Base-by-base conservation (phyloP, 2,888 invertebrate species). In the Uropetala carovei region DNA sequence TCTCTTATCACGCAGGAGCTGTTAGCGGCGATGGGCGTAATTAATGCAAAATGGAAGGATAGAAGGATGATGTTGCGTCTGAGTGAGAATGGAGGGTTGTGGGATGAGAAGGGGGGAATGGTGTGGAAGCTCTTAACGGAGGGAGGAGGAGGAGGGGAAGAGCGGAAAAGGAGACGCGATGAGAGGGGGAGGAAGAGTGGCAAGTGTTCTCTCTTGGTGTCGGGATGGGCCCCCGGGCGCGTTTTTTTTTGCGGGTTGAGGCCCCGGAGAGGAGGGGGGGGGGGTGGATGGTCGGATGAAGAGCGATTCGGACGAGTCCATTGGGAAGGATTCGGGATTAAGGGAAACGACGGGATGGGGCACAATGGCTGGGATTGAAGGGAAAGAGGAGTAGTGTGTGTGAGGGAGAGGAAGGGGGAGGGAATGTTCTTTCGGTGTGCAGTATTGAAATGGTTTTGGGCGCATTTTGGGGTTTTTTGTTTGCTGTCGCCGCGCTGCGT, bases 401-500 rank as follows among this genome's bases (percentile, higher is more conserved):
- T 0, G 8, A 64, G 64, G 14, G 64, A 14, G 16, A 14, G 16
- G 75, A n/a, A 64, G 64, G 18, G 64, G n/a, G 27, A 75, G 75
- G 75, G 27, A 75, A 75, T 75, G 75, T 75, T 75, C 75, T 75
- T 75, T 75, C 75, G 27, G 75, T 27, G n/a, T 64, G 64, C 64
- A 0, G 64, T 14, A 14, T 64, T 64, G 64, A 64, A 64, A n/a
- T n/a, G 64, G 27, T 75, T 75, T 7, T 10, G 22, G 75, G n/a
- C 4, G n/a, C 75, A 27, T 22, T 27, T 43, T 43, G 43, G 43
- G 43, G 1, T 43, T 43, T 27, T 8, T 68, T 18, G n/a, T 64
- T 64, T 64, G 64, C 14, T 43, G 43, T 64, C 64, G 64, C 64
- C 64, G 64, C 64, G 16, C 64, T 16, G 64, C 64, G 64, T 14